Percentiles rank a stretch among this genome's conserved stretches.
These are phyloP conservation scores for Vidua macroura DNA, from an alignment of 2,113 vertebrate genomes.

Conservation along the genomic window DNA sequence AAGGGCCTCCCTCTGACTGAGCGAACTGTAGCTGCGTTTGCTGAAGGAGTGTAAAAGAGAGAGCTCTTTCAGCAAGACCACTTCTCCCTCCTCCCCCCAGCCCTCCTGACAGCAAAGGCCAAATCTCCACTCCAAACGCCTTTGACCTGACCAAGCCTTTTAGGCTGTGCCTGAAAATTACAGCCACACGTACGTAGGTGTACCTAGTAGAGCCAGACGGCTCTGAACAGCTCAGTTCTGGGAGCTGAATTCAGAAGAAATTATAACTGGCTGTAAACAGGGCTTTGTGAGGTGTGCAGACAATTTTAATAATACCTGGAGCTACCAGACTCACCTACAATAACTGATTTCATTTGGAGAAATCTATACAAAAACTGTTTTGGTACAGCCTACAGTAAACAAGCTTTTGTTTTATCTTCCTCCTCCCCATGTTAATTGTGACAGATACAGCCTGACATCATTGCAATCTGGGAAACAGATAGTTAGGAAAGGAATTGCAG, in stretches of 20 bases:
- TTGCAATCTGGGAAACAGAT: constrained; percentile 29
- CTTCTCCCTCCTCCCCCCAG: neutral
- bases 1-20: neutral
- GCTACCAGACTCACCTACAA: neutral
- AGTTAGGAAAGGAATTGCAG: constrained; percentile 11
- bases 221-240: neutral
- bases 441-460: constrained; percentile 30
- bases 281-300: neutral
- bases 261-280: neutral
- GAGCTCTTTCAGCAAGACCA: neutral
- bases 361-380: neutral
- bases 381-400: neutral
- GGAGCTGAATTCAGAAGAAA: neutral
- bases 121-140: neutral
- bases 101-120: neutral
- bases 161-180: neutral
- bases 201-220: neutral
- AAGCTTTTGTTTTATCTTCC: constrained; percentile 25
- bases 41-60: neutral
- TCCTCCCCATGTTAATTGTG: constrained; percentile 2
- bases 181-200: fast-evolving
- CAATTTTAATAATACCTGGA: neutral
- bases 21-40: neutral
- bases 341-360: neutral
- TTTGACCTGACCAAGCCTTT: neutral